Evolutionary conservation across 2,888 invertebrate species (phyloP).

Genomic region (Smittia sp.): DNA sequence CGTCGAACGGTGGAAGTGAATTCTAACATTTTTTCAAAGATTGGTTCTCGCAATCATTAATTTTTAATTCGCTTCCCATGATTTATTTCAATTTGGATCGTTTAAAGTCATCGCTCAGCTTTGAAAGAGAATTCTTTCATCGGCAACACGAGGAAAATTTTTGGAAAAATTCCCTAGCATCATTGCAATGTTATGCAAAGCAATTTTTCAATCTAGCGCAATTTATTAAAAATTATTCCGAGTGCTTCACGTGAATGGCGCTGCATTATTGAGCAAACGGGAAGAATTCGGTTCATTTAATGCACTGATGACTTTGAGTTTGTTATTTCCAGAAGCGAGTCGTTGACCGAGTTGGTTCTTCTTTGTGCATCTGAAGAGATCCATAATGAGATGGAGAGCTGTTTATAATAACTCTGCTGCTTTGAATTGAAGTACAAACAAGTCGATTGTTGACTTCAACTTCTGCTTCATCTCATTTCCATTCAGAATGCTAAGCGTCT

Average conservation of each 20-base stretch:
- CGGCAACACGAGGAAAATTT: neutral
- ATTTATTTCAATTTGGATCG: neutral
- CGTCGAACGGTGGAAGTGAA: neutral
- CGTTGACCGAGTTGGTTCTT: neutral
- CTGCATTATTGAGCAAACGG: neutral
- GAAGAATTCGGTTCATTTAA: slow-evolving; percentile 17
- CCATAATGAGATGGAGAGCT: neutral
- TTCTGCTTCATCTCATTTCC: too few species aligned
- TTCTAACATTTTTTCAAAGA: neutral
- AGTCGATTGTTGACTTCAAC: too few species aligned
- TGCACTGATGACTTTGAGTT: neutral
- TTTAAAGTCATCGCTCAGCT: neutral
- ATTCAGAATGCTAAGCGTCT: too few species aligned
- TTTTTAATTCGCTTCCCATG: neutral
- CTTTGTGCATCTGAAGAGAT: neutral
- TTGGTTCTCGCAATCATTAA: neutral
- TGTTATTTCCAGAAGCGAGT: neutral
- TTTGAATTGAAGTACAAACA: neutral
- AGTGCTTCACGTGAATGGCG: neutral
- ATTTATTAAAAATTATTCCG: neutral
- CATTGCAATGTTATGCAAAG: slow-evolving; percentile 4
- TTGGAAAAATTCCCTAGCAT: neutral
- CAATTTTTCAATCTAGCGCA: neutral
- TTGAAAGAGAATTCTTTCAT: neutral
- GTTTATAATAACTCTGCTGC: neutral